Evolutionary conservation across 2,888 invertebrate genomes (phyloP), one percentile per base, ranked within the genome.

Genomic region (Aphodius granarius): DNA sequence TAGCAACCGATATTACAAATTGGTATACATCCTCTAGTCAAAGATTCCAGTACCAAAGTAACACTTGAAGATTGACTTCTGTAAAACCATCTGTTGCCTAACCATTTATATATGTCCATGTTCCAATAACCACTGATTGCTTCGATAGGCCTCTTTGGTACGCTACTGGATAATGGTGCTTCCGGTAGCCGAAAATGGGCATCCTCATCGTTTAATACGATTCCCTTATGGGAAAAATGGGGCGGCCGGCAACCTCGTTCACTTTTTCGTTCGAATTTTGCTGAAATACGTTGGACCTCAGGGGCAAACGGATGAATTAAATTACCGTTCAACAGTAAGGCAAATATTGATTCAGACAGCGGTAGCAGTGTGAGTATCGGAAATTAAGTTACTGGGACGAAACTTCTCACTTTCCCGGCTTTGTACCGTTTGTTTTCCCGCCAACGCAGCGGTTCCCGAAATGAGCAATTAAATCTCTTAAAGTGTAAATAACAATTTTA

Each of bases 231-330:
- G 20, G 18, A 68, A 19, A 68, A 3, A 2, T 18, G 18, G 68
- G 68, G 19, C 1, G 65, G 13, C 3, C 6, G 20, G 20, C 20
- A 22, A 4, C 13, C 68, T 15, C 17, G n/a, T 9, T n/a, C 22
- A 20, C 68, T 68, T 19, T 68, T 68, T 19, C 68, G 68, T 68
- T n/a, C 68, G 68, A 19, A 68, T 68, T 18, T 68, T 20, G 16
- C 4, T 20, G 18, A 6, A 43, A 43, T 43, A 43, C 43, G 6
- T 13, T 3, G 13, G 43, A 0, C 13, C 43, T 13, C 43, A 2
- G 43, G 43, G 43, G 43, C 43, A 43, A 13, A 6, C 6, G 43
- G 43, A 13, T 43, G 13, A 43, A 43, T 43, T 43, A 43, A 43
- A 43, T 43, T 43, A 43, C 9, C 6, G 43, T 43, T 43, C 43